phyloP scores from a whole-genome alignment of 2,113 vertebrate genomes.

The Notarius quadriscutis region DNA sequence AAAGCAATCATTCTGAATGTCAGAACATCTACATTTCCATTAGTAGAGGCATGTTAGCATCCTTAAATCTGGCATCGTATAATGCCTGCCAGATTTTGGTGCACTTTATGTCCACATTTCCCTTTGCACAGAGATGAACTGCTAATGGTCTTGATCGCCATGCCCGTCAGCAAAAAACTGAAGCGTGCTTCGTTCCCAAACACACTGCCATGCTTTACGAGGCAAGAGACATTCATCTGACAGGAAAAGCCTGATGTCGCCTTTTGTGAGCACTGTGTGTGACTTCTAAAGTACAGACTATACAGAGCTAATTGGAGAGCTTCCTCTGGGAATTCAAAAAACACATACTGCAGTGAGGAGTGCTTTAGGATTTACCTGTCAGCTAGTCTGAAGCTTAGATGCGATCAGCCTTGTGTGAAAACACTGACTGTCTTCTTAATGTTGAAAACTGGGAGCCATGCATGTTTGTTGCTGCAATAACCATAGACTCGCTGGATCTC shows the following conservation, averaged over 20 bases:
- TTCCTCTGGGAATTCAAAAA: conserved; percentile 32
- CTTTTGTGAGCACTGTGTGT: conserved; percentile 37
- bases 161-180: conserved; percentile 11
- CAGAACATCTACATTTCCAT: not conserved
- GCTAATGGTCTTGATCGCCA: conserved; percentile 32
- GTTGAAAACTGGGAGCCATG: not conserved
- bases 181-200: conserved; percentile 20
- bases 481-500: not conserved
- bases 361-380: conserved; percentile 40
- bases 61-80: not conserved
- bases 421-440: conserved; percentile 8
- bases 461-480: not conserved
- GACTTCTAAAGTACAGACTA: conserved; percentile 44
- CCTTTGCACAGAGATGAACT: not conserved
- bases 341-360: conserved; percentile 41
- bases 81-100: not conserved
- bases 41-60: not conserved
- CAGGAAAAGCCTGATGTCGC: conserved; percentile 33
- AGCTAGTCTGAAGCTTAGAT: conserved; percentile 17
- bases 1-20: conserved; percentile 17
- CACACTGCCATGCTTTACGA: conserved; percentile 10
- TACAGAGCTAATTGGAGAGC: conserved; percentile 49
- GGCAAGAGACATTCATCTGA: conserved; percentile 33
- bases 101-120: conserved; percentile 1
- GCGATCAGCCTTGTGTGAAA: conserved; percentile 18